These are phyloP conservation scores for Acinonyx jubatus DNA, from an alignment of 2,113 vertebrate species.

Conservation along the genomic window DNA sequence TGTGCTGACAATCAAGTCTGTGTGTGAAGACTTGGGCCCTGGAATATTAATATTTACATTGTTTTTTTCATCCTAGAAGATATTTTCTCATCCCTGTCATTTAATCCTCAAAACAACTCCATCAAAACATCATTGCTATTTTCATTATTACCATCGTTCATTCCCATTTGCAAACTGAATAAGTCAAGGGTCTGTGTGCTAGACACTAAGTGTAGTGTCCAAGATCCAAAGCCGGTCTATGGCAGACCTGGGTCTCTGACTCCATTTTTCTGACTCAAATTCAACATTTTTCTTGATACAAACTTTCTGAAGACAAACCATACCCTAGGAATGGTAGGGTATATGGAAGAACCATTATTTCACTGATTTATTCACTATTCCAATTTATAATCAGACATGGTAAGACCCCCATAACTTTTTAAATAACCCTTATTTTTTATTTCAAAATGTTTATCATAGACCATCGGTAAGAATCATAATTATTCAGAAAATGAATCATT, in stretches of 20 bases:
- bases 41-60: neutral
- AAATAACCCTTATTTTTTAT: neutral
- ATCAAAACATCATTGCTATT: neutral
- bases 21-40: neutral
- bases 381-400: neutral
- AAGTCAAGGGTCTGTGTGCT: neutral
- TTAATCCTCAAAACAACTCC: neutral
- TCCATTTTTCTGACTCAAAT: neutral
- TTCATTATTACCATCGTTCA: neutral
- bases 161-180: neutral
- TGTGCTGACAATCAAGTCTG: neutral
- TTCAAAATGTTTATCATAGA: constrained; percentile 20
- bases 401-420: neutral
- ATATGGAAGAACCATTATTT: too few relatives aligned
- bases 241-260: neutral
- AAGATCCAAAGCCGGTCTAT: neutral
- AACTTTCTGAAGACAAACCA: neutral
- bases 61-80: neutral
- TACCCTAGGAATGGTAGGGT: rapidly evolving
- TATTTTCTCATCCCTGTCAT: neutral
- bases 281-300: too few relatives aligned
- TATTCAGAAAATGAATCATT: neutral
- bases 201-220: neutral
- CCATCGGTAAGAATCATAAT: neutral
- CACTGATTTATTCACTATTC: neutral